Percentiles rank a stretch among this genome's conserved stretches.
These are phyloP conservation scores for Neoniphon sammara DNA, from an alignment of 2,797 vertebrate genomes.

Conservation along the genomic window DNA sequence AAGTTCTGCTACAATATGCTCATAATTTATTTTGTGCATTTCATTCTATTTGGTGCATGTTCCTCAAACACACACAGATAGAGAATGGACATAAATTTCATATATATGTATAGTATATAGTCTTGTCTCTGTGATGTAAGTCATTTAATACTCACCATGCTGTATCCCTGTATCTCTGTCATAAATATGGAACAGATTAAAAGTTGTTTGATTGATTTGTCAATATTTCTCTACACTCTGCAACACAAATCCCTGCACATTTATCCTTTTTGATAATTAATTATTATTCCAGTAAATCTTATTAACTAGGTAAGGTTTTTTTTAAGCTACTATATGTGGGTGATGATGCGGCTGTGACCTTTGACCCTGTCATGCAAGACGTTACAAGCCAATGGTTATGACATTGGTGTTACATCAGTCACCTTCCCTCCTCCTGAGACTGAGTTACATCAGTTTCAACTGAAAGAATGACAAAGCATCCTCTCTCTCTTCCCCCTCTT, in stretches of 20 bases:
- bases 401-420: constrained; percentile 48
- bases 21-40: neutral
- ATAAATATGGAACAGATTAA: no score
- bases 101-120: no score
- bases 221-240: neutral
- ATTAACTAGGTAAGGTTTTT: neutral
- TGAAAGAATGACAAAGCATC: constrained; percentile 33
- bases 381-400: constrained; percentile 31
- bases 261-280: neutral
- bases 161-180: no score
- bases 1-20: no score
- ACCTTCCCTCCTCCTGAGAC: constrained; percentile 26
- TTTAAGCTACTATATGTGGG: neutral
- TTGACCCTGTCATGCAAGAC: constrained; percentile 24
- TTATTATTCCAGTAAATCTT: neutral
- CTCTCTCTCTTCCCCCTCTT: neutral
- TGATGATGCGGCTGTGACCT: constrained; percentile 11
- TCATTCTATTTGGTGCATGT: neutral
- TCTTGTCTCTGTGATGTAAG: no score
- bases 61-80: neutral
- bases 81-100: no score
- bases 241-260: neutral
- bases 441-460: constrained; percentile 47
- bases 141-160: no score
- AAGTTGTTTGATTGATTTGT: neutral